A percentile compares a stretch with the other conserved stretches of the same genome.
These are phyloP conservation scores for Propithecus coquereli DNA, from an alignment of 2,113 vertebrate species.

Conservation along the genomic window DNA sequence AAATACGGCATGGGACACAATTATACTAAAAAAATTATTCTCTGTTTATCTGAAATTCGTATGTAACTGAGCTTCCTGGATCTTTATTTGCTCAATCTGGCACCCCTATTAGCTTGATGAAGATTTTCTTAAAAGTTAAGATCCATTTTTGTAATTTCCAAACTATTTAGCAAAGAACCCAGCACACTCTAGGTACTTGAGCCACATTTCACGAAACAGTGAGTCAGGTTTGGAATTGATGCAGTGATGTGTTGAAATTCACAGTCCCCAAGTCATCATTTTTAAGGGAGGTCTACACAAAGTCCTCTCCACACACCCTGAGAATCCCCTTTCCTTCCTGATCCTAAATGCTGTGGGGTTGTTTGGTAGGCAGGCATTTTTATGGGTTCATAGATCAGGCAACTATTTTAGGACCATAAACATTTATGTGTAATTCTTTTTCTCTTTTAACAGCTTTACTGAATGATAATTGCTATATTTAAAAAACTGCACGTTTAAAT, in stretches of 20 bases:
- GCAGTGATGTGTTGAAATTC: not conserved
- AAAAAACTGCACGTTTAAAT: not conserved
- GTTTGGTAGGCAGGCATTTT: not conserved
- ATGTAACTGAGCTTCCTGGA: not conserved
- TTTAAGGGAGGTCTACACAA: not conserved
- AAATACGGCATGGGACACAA: not conserved
- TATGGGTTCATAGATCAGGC: not conserved
- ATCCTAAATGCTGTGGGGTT: not conserved
- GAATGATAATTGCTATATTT: not conserved
- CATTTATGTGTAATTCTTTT: not conserved
- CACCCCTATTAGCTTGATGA: not conserved
- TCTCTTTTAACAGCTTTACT: not conserved
- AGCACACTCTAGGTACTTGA: not conserved
- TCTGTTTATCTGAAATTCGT: not conserved
- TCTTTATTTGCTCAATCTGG: not conserved
- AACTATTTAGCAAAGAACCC: not conserved
- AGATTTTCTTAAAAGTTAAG: not conserved
- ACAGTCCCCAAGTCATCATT: not conserved
- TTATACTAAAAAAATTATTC: not conserved
- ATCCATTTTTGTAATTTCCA: not conserved
- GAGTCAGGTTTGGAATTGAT: not conserved
- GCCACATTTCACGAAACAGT: not conserved
- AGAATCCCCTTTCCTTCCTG: not conserved
- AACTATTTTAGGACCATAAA: not conserved
- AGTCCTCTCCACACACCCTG: not conserved